phyloP scores from a whole-genome alignment of 2,113 vertebrate genomes.

The Verasper variegatus region DNA sequence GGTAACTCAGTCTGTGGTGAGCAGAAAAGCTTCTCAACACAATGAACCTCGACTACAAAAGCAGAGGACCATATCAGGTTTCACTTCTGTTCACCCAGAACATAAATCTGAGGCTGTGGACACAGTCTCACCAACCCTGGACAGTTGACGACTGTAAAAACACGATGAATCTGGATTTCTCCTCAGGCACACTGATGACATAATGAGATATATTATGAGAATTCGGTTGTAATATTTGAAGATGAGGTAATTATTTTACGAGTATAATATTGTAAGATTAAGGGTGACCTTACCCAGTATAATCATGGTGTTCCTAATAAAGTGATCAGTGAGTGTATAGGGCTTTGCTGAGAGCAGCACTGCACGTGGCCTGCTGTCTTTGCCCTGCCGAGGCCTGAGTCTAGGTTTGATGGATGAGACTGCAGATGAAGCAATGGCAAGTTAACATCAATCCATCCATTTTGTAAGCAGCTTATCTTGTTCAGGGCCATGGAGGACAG shows the following conservation, averaged over 20 bases:
- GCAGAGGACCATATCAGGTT: background rate
- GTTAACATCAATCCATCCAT: constrained; percentile 33
- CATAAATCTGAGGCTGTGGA: no score
- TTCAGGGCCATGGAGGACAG: constrained; percentile 21
- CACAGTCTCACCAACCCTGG: background rate
- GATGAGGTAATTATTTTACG: no score
- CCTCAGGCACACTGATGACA: background rate
- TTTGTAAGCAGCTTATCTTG: constrained; percentile 43
- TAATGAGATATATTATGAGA: no score
- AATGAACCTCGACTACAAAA: background rate
- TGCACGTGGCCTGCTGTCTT: background rate
- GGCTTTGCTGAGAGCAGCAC: background rate
- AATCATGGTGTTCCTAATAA: background rate
- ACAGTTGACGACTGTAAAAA: background rate
- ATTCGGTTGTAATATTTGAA: background rate
- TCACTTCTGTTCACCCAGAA: no score
- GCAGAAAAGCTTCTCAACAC: background rate
- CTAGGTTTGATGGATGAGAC: constrained; percentile 35
- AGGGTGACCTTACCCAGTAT: background rate
- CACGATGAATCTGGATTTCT: background rate
- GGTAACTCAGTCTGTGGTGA: background rate
- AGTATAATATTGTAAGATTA: background rate
- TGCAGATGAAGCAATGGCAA: constrained; percentile 34
- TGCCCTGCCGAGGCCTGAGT: background rate
- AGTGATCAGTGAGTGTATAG: background rate